phyloP scores from a whole-genome alignment of 2,888 invertebrate species.

The Dasysyrphus albostriatus region DNA sequence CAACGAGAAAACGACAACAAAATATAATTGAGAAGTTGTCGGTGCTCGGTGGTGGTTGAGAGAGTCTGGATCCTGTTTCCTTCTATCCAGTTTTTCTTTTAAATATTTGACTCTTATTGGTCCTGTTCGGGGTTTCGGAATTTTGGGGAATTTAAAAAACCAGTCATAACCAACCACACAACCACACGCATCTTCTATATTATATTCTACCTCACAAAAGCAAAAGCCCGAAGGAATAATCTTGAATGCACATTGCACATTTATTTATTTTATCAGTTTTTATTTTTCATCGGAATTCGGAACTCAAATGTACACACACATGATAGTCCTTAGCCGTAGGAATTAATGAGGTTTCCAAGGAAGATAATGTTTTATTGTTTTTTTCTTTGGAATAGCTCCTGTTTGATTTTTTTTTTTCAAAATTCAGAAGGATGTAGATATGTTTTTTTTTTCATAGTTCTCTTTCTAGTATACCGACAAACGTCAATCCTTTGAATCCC shows the following conservation, averaged over 20 bases:
- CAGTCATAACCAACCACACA: not conserved
- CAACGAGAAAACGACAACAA: conserved; percentile 33
- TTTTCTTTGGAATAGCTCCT: not conserved
- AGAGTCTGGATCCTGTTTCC: conserved; percentile 7
- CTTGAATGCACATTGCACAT: not conserved
- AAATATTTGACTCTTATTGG: not conserved
- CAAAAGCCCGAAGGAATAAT: not conserved
- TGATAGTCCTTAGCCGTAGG: not conserved
- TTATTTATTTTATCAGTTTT: not conserved
- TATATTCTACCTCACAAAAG: not conserved
- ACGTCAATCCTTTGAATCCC: not conserved
- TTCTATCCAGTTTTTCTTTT: not conserved
- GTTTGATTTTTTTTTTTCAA: not conserved
- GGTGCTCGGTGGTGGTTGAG: not conserved
- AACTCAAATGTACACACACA: not conserved
- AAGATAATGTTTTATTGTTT: not conserved
- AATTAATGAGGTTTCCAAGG: not conserved
- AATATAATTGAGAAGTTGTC: not conserved
- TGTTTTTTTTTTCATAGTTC: not conserved
- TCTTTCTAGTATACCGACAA: conserved; percentile 30
- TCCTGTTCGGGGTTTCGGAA: not conserved
- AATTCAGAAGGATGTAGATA: not conserved
- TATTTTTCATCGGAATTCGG: not conserved
- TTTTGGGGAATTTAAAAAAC: not conserved
- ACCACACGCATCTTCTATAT: not conserved